These are phyloP conservation scores for Microplitis manilae DNA, from an alignment of 2,888 invertebrate species.

Conservation along the genomic window DNA sequence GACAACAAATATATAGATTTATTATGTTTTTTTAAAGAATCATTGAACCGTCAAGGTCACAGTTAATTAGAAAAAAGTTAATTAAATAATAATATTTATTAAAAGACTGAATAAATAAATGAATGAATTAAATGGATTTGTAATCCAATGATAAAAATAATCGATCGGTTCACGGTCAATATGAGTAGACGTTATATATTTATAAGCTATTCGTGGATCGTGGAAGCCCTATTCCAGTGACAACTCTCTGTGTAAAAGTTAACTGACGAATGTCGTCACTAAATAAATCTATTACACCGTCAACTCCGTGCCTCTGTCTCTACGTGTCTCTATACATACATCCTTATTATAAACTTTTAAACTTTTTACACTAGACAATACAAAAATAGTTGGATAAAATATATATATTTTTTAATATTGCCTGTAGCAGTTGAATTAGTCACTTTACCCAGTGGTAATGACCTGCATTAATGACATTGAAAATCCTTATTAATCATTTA, in stretches of 20 bases:
- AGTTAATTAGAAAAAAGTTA: neutral
- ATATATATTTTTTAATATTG: slow-evolving; percentile 30
- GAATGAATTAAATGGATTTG: neutral
- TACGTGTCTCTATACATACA: neutral
- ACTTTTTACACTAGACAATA: slow-evolving; percentile 6
- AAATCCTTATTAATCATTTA: slow-evolving; percentile 43
- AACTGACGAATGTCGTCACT: neutral
- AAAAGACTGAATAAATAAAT: neutral
- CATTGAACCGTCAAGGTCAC: neutral
- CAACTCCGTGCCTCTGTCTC: neutral
- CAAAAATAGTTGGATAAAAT: neutral
- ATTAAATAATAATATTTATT: neutral
- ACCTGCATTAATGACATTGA: slow-evolving; percentile 53
- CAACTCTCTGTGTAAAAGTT: neutral
- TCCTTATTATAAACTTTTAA: slow-evolving; percentile 1
- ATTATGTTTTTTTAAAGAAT: neutral
- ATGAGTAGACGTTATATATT: slow-evolving; percentile 48
- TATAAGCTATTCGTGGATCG: slow-evolving; percentile 52
- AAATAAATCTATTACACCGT: neutral
- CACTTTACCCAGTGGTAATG: slow-evolving; percentile 47
- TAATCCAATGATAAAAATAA: slow-evolving; percentile 50
- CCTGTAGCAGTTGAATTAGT: slow-evolving; percentile 30
- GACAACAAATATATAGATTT: neutral
- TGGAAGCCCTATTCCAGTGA: slow-evolving; percentile 58
- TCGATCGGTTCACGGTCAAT: slow-evolving; percentile 62